These are phyloP conservation scores for Poicephalus gulielmi DNA, from an alignment of 2,113 vertebrate species.

Conservation along the genomic window DNA sequence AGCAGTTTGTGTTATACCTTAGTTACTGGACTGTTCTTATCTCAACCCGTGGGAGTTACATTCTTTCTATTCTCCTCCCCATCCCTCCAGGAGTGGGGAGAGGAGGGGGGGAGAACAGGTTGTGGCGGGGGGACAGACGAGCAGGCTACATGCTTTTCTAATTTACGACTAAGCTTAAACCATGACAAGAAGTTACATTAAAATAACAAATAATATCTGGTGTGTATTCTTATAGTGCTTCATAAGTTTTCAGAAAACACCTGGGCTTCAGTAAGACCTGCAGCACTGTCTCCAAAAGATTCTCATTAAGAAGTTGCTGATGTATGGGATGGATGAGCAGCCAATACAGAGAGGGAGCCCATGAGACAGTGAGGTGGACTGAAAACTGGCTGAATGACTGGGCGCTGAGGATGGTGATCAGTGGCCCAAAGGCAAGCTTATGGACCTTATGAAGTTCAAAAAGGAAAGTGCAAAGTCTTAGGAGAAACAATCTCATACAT, in stretches of 20 bases:
- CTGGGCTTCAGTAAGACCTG: background rate
- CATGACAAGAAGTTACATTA: background rate
- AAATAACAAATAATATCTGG: background rate
- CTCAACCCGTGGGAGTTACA: no score
- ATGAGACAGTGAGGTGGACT: background rate
- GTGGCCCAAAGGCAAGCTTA: background rate
- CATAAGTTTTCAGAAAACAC: background rate
- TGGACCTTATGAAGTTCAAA: background rate
- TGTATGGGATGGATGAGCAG: background rate
- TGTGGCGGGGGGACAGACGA: no score
- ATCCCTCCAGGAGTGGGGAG: no score
- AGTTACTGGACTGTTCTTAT: no score
- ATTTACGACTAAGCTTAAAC: no score
- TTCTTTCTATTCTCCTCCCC: no score
- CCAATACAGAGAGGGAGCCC: background rate
- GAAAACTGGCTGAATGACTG: background rate
- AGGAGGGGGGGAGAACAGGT: no score
- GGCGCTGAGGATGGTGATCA: background rate
- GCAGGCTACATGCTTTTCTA: no score
- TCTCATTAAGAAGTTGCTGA: background rate
- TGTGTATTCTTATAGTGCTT: background rate
- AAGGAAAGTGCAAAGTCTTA: background rate
- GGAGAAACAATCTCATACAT: background rate
- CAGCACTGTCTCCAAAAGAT: background rate
- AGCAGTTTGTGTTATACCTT: no score